Evolutionary conservation across 2,113 vertebrate species (phyloP).

Genomic region (Eulemur rufifrons): DNA sequence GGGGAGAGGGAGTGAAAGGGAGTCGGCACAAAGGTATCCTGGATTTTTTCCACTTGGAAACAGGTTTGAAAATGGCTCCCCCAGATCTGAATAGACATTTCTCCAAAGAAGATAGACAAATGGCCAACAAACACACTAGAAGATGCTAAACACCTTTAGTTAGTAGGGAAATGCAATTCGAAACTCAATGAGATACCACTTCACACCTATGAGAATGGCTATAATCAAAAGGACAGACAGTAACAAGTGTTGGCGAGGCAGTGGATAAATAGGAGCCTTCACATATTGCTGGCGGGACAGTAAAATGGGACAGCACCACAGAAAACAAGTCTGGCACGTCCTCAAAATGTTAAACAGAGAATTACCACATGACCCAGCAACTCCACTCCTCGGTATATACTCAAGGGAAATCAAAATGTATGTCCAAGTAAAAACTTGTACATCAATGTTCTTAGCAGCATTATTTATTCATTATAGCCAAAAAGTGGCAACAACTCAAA

Average conservation of each 20-base stretch:
- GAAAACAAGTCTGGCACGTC: neutral
- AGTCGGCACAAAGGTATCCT: neutral
- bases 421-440: neutral
- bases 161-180: neutral
- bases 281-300: neutral
- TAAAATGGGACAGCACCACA: neutral
- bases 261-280: neutral
- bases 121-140: neutral
- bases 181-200: neutral
- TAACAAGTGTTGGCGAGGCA: neutral
- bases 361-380: neutral
- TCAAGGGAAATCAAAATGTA: neutral
- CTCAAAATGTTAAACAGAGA: neutral
- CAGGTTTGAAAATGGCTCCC: neutral
- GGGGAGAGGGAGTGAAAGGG: neutral
- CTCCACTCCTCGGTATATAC: neutral
- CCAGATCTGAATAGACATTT: neutral
- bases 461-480: neutral
- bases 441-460: neutral
- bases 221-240: neutral
- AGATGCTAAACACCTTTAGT: neutral
- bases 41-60: neutral
- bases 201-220: neutral
- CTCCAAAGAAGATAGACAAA: neutral
- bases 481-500: neutral